Percentiles rank a stretch among this genome's conserved stretches.
Evolutionary conservation across 2,797 vertebrate genomes (phyloP).

Genomic region (Mormyrus proboscirostris): DNA sequence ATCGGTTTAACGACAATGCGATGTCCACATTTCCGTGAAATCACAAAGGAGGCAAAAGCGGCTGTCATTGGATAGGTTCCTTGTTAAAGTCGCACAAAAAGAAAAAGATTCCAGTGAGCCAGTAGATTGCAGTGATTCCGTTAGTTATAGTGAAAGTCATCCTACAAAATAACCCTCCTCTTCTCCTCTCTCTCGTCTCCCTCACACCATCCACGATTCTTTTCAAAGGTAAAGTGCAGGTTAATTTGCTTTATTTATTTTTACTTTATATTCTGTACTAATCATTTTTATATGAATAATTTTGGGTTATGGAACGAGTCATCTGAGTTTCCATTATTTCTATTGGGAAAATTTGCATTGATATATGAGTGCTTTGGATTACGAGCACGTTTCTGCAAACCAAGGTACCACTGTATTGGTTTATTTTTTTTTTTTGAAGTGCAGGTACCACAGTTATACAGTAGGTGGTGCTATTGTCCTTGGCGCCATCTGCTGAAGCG

Average conservation of each 20-base stretch:
- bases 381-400: neutral
- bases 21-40: no score
- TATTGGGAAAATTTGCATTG: neutral
- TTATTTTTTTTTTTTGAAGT: neutral
- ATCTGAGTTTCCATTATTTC: neutral
- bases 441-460: neutral
- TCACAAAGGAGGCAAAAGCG: no score
- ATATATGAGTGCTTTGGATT: neutral
- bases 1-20: no score
- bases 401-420: neutral
- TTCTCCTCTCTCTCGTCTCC: neutral
- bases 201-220: neutral
- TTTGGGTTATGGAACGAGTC: neutral
- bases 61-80: no score
- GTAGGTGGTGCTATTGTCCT: constrained; percentile 21
- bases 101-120: neutral
- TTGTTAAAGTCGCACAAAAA: neutral
- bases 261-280: neutral
- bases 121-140: neutral
- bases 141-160: neutral
- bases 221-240: neutral
- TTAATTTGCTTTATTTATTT: neutral
- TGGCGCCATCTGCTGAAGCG: neutral
- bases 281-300: neutral
- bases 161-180: neutral